Conservation (phyloP, 2,797 vertebrate species). For the Crenuchus spilurus region DNA sequence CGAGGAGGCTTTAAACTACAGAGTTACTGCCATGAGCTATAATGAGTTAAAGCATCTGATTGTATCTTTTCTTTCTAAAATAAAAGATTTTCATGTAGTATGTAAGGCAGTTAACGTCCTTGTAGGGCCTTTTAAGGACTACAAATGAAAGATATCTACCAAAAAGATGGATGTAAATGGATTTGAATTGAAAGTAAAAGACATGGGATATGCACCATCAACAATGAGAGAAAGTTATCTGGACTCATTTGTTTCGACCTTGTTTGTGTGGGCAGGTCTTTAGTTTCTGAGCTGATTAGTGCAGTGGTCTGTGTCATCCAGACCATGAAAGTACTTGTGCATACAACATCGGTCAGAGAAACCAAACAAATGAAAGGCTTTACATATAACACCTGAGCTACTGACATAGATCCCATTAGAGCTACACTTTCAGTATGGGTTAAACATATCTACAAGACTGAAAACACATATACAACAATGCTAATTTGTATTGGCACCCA, state of each 20-base stretch:
- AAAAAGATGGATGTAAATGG: neutral
- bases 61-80: no score
- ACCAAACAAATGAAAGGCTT: neutral
- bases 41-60: no score
- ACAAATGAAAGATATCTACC: no score
- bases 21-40: neutral
- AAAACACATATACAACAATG: no score
- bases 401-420: neutral
- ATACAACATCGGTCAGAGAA: neutral
- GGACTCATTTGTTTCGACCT: constrained; percentile 23
- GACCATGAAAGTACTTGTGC: constrained; percentile 27
- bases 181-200: neutral
- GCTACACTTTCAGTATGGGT: no score
- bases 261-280: constrained; percentile 4
- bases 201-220: neutral
- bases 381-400: constrained; percentile 2
- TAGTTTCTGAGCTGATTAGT: constrained; percentile 40
- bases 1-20: neutral
- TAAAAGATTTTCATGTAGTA: no score
- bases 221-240: neutral
- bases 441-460: no score
- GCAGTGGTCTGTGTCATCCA: constrained; percentile 27
- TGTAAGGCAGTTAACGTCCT: no score
- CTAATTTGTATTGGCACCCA: no score
- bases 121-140: no score